Evolutionary conservation across 2,113 vertebrate species (phyloP).

Genomic region (Trematocara variabile): DNA sequence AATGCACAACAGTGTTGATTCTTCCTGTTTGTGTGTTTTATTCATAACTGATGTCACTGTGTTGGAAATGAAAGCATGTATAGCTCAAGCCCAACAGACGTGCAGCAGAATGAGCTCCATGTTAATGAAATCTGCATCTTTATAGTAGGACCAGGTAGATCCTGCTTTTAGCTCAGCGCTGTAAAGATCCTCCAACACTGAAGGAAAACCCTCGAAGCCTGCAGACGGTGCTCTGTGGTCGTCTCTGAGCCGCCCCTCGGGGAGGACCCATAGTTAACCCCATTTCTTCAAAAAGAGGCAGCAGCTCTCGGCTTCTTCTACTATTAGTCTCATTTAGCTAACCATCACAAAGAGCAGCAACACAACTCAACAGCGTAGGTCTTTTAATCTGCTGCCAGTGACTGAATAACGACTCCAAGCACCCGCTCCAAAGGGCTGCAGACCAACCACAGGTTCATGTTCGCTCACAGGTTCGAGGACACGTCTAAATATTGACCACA

Average conservation of each 20-base stretch:
- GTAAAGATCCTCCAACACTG: not conserved
- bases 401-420: not conserved
- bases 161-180: not conserved
- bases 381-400: not conserved
- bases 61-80: not conserved
- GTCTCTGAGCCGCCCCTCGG: not conserved
- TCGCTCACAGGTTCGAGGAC: not conserved
- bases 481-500: not conserved
- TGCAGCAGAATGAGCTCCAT: not conserved
- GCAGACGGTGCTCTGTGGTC: not conserved
- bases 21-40: not conserved
- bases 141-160: not conserved
- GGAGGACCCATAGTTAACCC: not conserved
- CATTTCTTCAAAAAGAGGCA: not conserved
- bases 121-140: not conserved
- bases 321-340: not conserved
- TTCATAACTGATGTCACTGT: not conserved
- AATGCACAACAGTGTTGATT: not conserved
- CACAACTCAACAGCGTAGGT: not conserved
- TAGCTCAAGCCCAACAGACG: not conserved
- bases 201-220: not conserved
- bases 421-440: not conserved
- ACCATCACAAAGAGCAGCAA: not conserved
- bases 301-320: not conserved
- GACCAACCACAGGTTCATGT: not conserved